Base-by-base conservation (phyloP, 2,888 invertebrate species). In the Blastobasis lacticolella region DNA sequence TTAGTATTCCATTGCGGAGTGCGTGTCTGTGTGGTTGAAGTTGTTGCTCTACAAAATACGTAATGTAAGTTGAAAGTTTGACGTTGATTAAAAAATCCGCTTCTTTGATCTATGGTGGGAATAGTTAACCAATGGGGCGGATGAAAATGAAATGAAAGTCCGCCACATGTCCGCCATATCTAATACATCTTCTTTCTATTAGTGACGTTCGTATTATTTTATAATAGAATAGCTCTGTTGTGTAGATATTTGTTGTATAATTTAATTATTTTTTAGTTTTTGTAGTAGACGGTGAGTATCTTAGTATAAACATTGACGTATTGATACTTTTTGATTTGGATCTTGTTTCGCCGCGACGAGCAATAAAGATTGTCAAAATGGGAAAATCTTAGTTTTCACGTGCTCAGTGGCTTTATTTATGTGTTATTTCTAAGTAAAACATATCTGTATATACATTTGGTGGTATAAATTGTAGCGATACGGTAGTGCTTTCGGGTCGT, bases 131-230 rank as follows among this genome's bases (percentile, higher is more conserved):
- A 66, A 67, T 67, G 66, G 66, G 63, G 63, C 64, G 67, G 69
- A 71, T 69, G 63, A 71, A 76, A 76, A 74, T 67, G 69, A 72
- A 71, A 81, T 78, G 81, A 81, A 84, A 84, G 84, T 81, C 37
- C 80, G 79, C 81, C 82, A 84, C 84, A 86, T 83, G 85, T 86
- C 84, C 83, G 84, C 84, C 84, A 86, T 82, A 82, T 71, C 80
- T 83, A 75, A 74, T 78, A 78, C 78, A 82, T 78, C 78, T 78
- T 83, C 75, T 78, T 77, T 78, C 75, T 78, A 75, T 66, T 69
- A 81, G 79, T 85, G 87, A 83, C 83, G 79, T 86, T 81, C 78
- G 69, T 79, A 76, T 79, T 82, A 81, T 81, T 83, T 85, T 81
- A 75, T 80, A 77, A 80, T 83, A 75, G 67, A 52, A 75, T 79